These are phyloP conservation scores for Drosophila neocordata DNA, from an alignment of 1,140 invertebrate species.

Conservation along the genomic window DNA sequence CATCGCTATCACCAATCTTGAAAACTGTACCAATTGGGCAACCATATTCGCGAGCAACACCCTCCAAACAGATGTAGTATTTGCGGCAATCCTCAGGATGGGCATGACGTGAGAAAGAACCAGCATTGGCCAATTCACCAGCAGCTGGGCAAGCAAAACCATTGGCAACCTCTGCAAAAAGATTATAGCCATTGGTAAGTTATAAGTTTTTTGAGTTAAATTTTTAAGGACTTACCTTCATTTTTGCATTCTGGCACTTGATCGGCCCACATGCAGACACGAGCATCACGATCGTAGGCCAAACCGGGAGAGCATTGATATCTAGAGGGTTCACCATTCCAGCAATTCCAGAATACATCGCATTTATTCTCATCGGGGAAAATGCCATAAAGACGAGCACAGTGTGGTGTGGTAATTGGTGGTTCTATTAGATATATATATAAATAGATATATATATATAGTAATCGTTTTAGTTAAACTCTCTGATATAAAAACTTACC, in stretches of 20 bases:
- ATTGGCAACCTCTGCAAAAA: slow-evolving; percentile 90
- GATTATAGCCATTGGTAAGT: background rate
- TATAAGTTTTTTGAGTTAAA: no score
- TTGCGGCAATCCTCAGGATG: slow-evolving; percentile 97
- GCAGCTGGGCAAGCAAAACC: slow-evolving; percentile 94
- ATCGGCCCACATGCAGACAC: slow-evolving; percentile 97
- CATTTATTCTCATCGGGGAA: slow-evolving; percentile 95
- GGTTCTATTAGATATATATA: slow-evolving; percentile 88
- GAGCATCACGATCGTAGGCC: slow-evolving; percentile 95
- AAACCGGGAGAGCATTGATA: slow-evolving; percentile 97
- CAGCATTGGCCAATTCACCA: slow-evolving; percentile 90
- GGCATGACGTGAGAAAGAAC: slow-evolving; percentile 96
- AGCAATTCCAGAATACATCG: slow-evolving; percentile 97
- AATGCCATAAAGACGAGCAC: slow-evolving; percentile 94
- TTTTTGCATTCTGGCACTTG: slow-evolving; percentile 95
- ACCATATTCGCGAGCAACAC: slow-evolving; percentile 94
- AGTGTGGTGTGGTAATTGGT: slow-evolving; percentile 92
- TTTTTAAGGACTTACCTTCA: slow-evolving; percentile 86
- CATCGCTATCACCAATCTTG: slow-evolving; percentile 95
- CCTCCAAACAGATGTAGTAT: slow-evolving; percentile 96
- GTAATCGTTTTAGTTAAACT: slow-evolving; percentile 21
- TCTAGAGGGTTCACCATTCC: slow-evolving; percentile 96
- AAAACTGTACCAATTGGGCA: slow-evolving; percentile 97
- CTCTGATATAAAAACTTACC: slow-evolving; percentile 84
- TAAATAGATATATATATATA: no score